phyloP scores from a whole-genome alignment of 2,113 vertebrate genomes.

The Etia nguti region DNA sequence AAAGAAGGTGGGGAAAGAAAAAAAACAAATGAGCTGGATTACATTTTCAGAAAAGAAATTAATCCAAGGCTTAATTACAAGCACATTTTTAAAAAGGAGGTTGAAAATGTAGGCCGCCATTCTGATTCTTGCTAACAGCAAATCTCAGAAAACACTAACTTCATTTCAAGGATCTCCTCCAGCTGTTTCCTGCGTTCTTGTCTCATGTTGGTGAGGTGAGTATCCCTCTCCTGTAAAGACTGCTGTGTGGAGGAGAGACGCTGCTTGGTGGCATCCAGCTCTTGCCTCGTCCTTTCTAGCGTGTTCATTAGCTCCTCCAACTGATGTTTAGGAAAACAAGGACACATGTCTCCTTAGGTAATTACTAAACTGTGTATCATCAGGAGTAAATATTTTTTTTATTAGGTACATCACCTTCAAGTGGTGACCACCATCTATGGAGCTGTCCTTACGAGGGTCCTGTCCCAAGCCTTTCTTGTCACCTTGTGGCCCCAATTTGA shows the following conservation, averaged over 20 bases:
- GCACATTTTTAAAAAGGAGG: not conserved
- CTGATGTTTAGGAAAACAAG: constrained; percentile 53
- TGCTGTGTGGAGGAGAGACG: constrained; percentile 96
- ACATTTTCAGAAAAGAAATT: not conserved
- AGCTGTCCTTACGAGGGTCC: constrained; percentile 69
- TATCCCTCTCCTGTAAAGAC: constrained; percentile 90
- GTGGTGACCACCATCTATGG: constrained; percentile 67
- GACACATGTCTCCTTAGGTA: not conserved
- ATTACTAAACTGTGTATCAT: not conserved
- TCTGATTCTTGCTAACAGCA: not conserved
- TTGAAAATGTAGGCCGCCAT: not conserved
- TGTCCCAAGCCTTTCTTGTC: constrained; percentile 88
- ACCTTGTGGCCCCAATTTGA: constrained; percentile 88
- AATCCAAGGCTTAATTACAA: not conserved
- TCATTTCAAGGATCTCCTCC: constrained; percentile 99
- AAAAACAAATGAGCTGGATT: not conserved
- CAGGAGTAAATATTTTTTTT: not conserved
- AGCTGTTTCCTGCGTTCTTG: constrained; percentile 94
- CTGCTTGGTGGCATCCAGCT: constrained; percentile 93
- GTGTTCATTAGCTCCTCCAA: constrained; percentile 93
- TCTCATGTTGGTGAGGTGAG: constrained; percentile 91
- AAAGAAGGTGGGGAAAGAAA: not conserved
- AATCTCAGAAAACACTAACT: constrained; percentile 75
- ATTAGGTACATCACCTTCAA: constrained; percentile 46
- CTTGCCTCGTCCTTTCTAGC: constrained; percentile 92